Conservation (phyloP, 2,113 vertebrate genomes). For the Syngnathus typhle region DNA sequence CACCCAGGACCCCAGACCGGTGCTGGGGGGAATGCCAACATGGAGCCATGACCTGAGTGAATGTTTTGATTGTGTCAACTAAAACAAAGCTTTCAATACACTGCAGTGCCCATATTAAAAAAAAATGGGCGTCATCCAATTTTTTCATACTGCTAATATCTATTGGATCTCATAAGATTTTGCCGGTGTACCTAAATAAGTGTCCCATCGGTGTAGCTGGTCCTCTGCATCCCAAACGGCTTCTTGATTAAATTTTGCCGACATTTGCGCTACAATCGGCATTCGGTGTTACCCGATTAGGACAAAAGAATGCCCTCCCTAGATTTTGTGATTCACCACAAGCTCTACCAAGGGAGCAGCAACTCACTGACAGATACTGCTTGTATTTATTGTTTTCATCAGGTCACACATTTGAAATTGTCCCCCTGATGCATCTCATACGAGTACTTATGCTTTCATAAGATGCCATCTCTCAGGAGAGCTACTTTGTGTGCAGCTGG, state of each 20-base stretch:
- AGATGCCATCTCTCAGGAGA: slow-evolving; percentile 1
- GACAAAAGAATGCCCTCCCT: not conserved
- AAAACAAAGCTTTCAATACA: no score
- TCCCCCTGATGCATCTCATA: not conserved
- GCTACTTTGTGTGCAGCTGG: not conserved
- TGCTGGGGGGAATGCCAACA: not conserved
- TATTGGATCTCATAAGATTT: no score
- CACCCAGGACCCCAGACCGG: not conserved
- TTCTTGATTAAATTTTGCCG: no score
- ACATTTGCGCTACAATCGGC: no score
- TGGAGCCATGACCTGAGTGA: not conserved
- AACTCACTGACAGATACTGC: not conserved
- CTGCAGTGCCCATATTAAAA: no score
- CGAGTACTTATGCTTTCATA: slow-evolving; percentile 33
- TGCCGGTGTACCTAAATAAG: no score
- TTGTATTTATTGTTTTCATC: not conserved
- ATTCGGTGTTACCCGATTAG: no score
- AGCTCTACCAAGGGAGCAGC: not conserved
- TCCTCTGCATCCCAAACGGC: no score
- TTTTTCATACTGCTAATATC: no score
- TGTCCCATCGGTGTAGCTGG: no score
- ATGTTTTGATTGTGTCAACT: not conserved
- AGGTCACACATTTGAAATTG: slow-evolving; percentile 1
- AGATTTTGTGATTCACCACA: not conserved
- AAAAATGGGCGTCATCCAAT: no score